These are phyloP conservation scores for Copidosoma aretas DNA, from an alignment of 2,888 invertebrate species.

Conservation along the genomic window DNA sequence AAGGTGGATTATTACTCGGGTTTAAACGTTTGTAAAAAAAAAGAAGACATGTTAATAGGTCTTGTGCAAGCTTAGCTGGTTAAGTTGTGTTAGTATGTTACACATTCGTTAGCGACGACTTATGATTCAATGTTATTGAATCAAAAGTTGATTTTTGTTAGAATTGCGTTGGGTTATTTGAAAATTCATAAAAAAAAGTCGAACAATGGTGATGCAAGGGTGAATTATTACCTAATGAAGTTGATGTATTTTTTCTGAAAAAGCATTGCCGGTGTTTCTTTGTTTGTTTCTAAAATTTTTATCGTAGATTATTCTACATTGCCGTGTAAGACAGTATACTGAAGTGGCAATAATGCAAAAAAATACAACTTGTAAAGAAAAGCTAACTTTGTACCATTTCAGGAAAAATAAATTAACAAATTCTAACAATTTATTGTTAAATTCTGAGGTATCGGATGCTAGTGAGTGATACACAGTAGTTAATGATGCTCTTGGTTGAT, in stretches of 20 bases:
- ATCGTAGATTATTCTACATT: too few relatives aligned
- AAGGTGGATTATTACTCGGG: conserved; percentile 38
- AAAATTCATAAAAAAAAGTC: conserved; percentile 3
- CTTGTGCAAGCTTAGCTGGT: background rate
- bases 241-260: conserved; percentile 10
- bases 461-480: too few relatives aligned
- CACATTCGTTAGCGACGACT: background rate
- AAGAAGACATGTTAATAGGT: background rate
- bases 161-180: background rate
- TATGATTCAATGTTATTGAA: background rate
- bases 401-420: too few relatives aligned
- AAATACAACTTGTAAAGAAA: too few relatives aligned
- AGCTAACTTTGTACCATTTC: too few relatives aligned
- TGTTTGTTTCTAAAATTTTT: too few relatives aligned
- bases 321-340: too few relatives aligned
- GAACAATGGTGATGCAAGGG: conserved; percentile 8
- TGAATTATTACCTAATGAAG: conserved; percentile 17
- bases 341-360: too few relatives aligned
- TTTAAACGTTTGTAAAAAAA: conserved; percentile 39
- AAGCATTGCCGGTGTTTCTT: background rate
- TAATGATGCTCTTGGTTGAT: too few relatives aligned
- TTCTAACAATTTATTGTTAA: too few relatives aligned
- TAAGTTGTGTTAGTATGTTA: conserved; percentile 9
- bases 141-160: background rate
- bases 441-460: too few relatives aligned